Percentiles rank a stretch among this genome's conserved stretches.
Conservation (phyloP, 2,888 invertebrate genomes). For the Platycheirus rosarum region DNA sequence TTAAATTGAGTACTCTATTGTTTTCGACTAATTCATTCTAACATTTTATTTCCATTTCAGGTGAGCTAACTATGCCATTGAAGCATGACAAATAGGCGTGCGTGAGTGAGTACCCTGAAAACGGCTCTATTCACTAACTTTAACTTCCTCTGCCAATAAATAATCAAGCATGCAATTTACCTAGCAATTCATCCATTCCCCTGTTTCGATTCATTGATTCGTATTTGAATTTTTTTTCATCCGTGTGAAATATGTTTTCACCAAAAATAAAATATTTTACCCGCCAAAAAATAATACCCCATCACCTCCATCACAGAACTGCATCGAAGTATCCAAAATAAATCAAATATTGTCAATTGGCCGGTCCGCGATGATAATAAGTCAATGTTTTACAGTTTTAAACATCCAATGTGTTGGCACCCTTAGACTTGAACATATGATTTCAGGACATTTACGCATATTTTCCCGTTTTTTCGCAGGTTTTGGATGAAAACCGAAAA, state of each 20-base stretch:
- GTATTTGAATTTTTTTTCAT: slow-evolving; percentile 43
- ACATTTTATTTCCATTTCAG: slow-evolving; percentile 48
- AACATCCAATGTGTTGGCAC: slow-evolving; percentile 30
- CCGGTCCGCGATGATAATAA: slow-evolving; percentile 57
- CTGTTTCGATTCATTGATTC: slow-evolving; percentile 44
- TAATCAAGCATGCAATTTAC: slow-evolving; percentile 55
- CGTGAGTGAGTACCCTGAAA: slow-evolving; percentile 47
- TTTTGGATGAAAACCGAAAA: slow-evolving; percentile 11
- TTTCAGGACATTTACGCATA: background rate
- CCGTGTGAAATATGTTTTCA: slow-evolving; percentile 18
- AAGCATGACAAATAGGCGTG: slow-evolving; percentile 31
- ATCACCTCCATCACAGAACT: slow-evolving; percentile 19
- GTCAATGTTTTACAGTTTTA: slow-evolving; percentile 37
- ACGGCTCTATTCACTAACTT: slow-evolving; percentile 40
- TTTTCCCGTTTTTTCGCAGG: background rate
- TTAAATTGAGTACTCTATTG: slow-evolving; percentile 19
- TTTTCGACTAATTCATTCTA: slow-evolving; percentile 6
- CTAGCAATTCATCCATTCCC: slow-evolving; percentile 52
- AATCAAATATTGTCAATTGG: slow-evolving; percentile 58
- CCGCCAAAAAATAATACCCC: slow-evolving; percentile 1
- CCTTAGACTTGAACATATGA: background rate
- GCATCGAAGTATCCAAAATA: background rate
- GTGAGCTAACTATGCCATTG: slow-evolving; percentile 42
- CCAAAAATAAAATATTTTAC: background rate
- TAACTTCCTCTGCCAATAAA: slow-evolving; percentile 45